phyloP scores from a whole-genome alignment of 2,797 vertebrate genomes.

The Pseudochirops corinnae region DNA sequence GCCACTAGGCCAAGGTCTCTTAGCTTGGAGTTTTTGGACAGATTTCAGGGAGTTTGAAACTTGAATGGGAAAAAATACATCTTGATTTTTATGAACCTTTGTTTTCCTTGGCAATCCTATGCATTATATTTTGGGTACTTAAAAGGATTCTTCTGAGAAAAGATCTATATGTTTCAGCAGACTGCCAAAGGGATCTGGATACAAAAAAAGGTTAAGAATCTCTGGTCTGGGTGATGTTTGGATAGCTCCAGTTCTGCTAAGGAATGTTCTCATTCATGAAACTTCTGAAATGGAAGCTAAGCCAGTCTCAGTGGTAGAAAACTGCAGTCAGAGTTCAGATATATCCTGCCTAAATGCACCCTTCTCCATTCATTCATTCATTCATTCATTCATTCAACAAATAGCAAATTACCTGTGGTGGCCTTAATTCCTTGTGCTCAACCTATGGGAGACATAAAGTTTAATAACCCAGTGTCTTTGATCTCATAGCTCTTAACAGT shows the following conservation, averaged over 20 bases:
- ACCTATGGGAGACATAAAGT: background rate
- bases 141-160: background rate
- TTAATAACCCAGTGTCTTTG: background rate
- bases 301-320: background rate
- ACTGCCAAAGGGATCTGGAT: background rate
- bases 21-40: background rate
- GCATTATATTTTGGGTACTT: background rate
- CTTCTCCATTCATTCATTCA: background rate
- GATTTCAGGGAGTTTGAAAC: background rate
- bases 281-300: background rate
- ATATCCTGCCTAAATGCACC: background rate
- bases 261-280: background rate
- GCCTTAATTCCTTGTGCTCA: background rate
- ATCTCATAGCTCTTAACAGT: background rate
- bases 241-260: background rate
- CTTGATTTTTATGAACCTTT: background rate
- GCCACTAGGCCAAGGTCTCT: background rate
- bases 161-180: background rate
- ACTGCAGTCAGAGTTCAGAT: background rate
- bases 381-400: background rate
- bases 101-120: background rate
- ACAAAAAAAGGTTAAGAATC: background rate
- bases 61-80: background rate
- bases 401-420: background rate
- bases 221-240: background rate